Evolutionary conservation across 2,797 vertebrate genomes (phyloP), one percentile per base, ranked within the genome.

Genomic region (Staurois parvus): DNA sequence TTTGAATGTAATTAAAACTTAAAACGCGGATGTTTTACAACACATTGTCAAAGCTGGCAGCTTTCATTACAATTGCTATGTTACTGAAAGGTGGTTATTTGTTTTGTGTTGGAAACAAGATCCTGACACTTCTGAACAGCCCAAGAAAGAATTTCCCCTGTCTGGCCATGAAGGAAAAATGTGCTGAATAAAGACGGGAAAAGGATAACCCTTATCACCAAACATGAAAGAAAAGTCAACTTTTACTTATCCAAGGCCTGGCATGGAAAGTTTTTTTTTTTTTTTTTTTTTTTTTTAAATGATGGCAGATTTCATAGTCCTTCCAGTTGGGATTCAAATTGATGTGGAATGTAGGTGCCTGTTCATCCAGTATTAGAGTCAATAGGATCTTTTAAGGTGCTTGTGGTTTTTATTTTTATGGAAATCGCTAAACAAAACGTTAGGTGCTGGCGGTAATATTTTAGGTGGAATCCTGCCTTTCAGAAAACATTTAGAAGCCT

Each of bases 61-160:
- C 32, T 80, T 75, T 85, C 70, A 85, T 85, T 85, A 72, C 26
- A 32, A 59, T 19, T 69, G 11, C 72, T 67, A 75, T 32, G 72
- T 67, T 67, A 37, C 29, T 67, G 72, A 82, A 73, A 52, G 72
- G 42, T 64, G 21, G 52, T 42, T 84, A 69, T 85, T 85, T 79
- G 40, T 80, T 80, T 80, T 64, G 76, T 80, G 76, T 75, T 80
- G 68, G 84, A 66, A 85, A 85, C 70, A 40, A 80, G 70, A 79
- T 85, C 76, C 42, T 75, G 84, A 75, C 76, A 79, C 40, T 75
- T 74, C 68, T 76, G 30, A 72, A 48, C 76, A 73, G 76, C 62
- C 69, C 68, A 4, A 75, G 40, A 40, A 34, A 68, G 28, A 80
- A 64, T 48, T 74, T 85, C 40, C 69, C 76, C 42, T 79, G n/a